Conservation (phyloP, 2,888 invertebrate genomes). For the Parapristionchus giblindavisi region DNA sequence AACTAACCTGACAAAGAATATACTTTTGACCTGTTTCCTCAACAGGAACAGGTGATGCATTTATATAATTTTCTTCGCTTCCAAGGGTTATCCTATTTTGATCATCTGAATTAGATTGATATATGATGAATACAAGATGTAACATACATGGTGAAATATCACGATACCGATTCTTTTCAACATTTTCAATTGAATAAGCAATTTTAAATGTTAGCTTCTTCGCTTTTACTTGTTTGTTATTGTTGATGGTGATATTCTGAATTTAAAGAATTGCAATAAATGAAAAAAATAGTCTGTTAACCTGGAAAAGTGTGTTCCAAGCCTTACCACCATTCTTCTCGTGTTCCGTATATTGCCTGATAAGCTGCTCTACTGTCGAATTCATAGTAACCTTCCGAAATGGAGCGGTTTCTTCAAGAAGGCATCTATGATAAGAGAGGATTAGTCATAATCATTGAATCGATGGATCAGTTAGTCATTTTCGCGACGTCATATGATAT, state of each 20-base stretch:
- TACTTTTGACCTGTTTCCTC: conserved; percentile 53
- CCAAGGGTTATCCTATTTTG: conserved; percentile 56
- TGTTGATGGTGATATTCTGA: conserved; percentile 35
- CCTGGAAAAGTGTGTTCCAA: conserved; percentile 26
- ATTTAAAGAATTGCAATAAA: not conserved
- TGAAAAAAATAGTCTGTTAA: not conserved
- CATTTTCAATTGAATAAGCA: conserved; percentile 44
- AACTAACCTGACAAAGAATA: conserved; percentile 60
- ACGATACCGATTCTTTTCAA: conserved; percentile 61
- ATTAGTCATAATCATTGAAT: not conserved
- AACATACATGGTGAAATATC: conserved; percentile 62
- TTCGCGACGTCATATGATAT: not conserved
- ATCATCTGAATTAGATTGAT: conserved; percentile 58
- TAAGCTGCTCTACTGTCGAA: not conserved
- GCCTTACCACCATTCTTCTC: conserved; percentile 21
- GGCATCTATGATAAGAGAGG: not conserved
- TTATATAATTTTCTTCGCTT: conserved; percentile 58
- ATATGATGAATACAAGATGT: conserved; percentile 1
- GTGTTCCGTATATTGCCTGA: conserved; percentile 6
- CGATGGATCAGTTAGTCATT: not conserved
- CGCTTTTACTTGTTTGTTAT: conserved; percentile 41
- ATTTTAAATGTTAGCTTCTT: conserved; percentile 41
- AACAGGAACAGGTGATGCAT: conserved; percentile 60
- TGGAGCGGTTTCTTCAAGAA: not conserved
- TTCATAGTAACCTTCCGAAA: not conserved